Evolutionary conservation across 2,888 invertebrate genomes (phyloP).

Genomic region (Eupithecia pulchellata): DNA sequence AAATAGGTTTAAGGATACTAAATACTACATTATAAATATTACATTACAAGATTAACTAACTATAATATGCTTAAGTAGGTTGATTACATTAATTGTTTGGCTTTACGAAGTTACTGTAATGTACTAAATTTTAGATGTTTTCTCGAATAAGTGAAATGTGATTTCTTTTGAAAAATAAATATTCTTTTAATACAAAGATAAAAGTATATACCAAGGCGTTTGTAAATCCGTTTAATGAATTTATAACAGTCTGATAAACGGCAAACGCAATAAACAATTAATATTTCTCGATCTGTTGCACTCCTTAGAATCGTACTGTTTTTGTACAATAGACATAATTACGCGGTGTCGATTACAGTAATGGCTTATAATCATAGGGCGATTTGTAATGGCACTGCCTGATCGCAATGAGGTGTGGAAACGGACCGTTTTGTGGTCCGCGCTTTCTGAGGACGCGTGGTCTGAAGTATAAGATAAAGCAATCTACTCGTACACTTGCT

Average conservation of each 20-base stretch:
- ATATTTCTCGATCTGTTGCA: slow-evolving; percentile 47
- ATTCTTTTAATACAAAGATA: too few relatives aligned
- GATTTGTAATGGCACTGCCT: slow-evolving; percentile 75
- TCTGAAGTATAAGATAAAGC: slow-evolving; percentile 32
- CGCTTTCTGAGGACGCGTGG: slow-evolving; percentile 62
- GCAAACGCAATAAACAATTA: slow-evolving; percentile 43
- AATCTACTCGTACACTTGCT: too few relatives aligned
- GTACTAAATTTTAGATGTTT: too few relatives aligned
- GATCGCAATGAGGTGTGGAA: slow-evolving; percentile 81
- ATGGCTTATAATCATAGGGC: slow-evolving; percentile 78
- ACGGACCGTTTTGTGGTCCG: slow-evolving; percentile 75
- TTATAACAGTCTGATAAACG: not conserved
- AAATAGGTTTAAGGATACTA: too few relatives aligned
- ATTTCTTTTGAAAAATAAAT: not conserved
- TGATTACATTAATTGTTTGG: too few relatives aligned
- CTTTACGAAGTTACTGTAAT: too few relatives aligned
- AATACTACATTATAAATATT: too few relatives aligned
- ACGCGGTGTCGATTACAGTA: slow-evolving; percentile 75
- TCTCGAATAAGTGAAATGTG: too few relatives aligned
- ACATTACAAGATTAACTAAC: too few relatives aligned
- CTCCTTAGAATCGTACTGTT: slow-evolving; percentile 51
- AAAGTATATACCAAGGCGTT: not conserved
- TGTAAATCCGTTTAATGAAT: not conserved
- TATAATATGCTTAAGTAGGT: too few relatives aligned
- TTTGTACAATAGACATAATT: slow-evolving; percentile 72